Evolutionary conservation across 2,113 vertebrate genomes (phyloP).

Genomic region (Ciconia stormi): DNA sequence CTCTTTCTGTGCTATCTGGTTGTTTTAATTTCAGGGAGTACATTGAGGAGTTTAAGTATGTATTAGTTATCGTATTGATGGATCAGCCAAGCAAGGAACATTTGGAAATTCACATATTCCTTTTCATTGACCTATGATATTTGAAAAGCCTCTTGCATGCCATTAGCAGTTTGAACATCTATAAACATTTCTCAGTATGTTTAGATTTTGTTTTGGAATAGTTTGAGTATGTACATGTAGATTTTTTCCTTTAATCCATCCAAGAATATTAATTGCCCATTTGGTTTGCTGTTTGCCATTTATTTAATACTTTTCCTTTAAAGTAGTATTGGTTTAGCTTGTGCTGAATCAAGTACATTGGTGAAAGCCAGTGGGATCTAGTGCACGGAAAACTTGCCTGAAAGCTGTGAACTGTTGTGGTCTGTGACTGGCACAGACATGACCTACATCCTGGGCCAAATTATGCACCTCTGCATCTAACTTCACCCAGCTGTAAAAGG

Average conservation of each 20-base stretch:
- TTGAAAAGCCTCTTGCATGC: conserved; percentile 34
- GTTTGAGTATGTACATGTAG: neutral
- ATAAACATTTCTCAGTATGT: neutral
- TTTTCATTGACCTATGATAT: conserved; percentile 43
- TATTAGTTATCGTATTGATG: conserved; percentile 56
- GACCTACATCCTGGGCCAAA: neutral
- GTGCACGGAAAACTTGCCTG: neutral
- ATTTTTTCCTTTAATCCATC: neutral
- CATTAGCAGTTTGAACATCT: conserved; percentile 30
- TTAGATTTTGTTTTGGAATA: conserved; percentile 1
- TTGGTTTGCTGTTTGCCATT: neutral
- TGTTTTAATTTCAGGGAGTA: conserved; percentile 61
- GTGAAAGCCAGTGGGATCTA: neutral
- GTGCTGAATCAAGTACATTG: neutral
- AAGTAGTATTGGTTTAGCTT: neutral
- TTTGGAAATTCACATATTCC: conserved; percentile 46
- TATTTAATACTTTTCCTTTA: neutral
- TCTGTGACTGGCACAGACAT: neutral
- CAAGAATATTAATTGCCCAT: neutral
- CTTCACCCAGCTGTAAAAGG: neutral
- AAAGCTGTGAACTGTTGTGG: neutral
- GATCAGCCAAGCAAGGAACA: conserved; percentile 36
- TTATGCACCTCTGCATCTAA: neutral
- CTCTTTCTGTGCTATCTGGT: neutral
- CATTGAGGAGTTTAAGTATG: conserved; percentile 33